phyloP scores from a whole-genome alignment of 1,140 invertebrate genomes.

The Calosoma granatense region DNA sequence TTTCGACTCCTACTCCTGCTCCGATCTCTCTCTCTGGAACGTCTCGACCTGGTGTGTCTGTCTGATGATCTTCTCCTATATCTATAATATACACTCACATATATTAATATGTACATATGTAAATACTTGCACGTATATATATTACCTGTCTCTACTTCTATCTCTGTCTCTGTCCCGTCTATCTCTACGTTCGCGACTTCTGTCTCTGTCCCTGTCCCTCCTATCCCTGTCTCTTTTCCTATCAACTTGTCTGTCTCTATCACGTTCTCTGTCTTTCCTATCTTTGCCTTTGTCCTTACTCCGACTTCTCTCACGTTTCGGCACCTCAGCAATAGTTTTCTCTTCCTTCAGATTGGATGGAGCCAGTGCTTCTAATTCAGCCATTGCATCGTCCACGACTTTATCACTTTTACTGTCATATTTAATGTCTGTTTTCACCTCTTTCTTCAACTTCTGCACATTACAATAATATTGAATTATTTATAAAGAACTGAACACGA shows the following conservation, averaged over 20 bases:
- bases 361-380: conserved; percentile 78
- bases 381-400: conserved; percentile 74
- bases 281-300: conserved; percentile 18
- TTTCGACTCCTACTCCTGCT: conserved; percentile 21
- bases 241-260: conserved; percentile 30
- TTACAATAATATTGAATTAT: too few species aligned
- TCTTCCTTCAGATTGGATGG: conserved; percentile 37
- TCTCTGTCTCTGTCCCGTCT: conserved; percentile 20
- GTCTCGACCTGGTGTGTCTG: conserved; percentile 25
- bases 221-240: conserved; percentile 29
- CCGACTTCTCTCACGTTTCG: conserved; percentile 16
- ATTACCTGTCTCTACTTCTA: conserved; percentile 23
- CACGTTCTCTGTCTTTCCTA: conserved; percentile 26
- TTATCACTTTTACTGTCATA: conserved; percentile 36
- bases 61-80: conserved; percentile 27
- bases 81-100: conserved; percentile 20
- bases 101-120: conserved; percentile 27
- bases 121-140: too few species aligned
- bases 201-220: conserved; percentile 26
- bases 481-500: neutral
- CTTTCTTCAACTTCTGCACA: conserved; percentile 13
- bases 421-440: conserved; percentile 22
- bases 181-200: conserved; percentile 14
- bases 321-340: conserved; percentile 4
- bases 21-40: conserved; percentile 15